Evolutionary conservation across 2,113 vertebrate species (phyloP).

Genomic region (Shinisaurus crocodilurus): DNA sequence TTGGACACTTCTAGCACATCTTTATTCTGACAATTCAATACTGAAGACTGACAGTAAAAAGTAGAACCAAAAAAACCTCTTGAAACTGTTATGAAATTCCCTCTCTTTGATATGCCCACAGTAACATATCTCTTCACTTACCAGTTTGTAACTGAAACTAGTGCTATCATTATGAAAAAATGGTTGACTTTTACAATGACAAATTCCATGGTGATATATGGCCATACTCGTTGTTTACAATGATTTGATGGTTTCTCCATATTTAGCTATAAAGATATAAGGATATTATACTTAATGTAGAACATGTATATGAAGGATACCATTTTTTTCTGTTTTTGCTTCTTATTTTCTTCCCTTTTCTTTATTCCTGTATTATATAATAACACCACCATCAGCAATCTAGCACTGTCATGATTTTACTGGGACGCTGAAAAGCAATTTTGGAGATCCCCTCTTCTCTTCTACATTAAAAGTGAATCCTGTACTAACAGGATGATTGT

Average conservation of each 20-base stretch:
- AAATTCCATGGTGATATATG: neutral
- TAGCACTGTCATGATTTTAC: neutral
- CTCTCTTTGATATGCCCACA: neutral
- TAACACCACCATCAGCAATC: neutral
- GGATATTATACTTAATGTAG: neutral
- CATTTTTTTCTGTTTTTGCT: neutral
- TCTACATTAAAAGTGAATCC: neutral
- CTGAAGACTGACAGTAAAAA: neutral
- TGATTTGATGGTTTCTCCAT: neutral
- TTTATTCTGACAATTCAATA: neutral
- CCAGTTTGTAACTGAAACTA: neutral
- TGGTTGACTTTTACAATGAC: no score
- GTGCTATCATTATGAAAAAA: no score
- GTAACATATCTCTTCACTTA: neutral
- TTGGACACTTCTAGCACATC: neutral
- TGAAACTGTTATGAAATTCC: neutral
- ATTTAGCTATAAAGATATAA: neutral
- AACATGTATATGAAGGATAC: neutral
- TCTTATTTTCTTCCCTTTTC: neutral
- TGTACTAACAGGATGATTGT: neutral
- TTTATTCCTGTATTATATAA: neutral
- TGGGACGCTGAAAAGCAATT: neutral
- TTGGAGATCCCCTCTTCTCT: neutral
- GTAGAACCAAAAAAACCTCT: neutral
- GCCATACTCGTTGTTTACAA: neutral